Evolutionary conservation across 2,888 invertebrate species (phyloP).

Genomic region (Crioceris asparagi): DNA sequence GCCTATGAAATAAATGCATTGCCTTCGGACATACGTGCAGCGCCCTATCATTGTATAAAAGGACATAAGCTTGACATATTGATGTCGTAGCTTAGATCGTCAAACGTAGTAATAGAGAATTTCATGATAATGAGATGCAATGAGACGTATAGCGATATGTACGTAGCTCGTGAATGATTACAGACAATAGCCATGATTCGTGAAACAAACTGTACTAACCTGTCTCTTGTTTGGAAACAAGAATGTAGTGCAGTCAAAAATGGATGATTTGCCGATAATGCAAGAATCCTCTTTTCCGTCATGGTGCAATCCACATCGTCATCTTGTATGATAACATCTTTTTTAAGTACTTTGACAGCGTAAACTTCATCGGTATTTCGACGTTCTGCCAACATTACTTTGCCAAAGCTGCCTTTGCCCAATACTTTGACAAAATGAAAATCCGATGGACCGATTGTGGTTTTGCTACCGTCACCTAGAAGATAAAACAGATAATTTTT

Average conservation of each 20-base stretch:
- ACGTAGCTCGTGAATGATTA: too few species aligned
- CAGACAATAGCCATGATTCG: too few species aligned
- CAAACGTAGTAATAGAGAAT: too few species aligned
- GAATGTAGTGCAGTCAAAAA: constrained; percentile 95
- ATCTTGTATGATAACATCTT: constrained; percentile 96
- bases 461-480: constrained; percentile 17
- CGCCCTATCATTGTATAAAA: too few species aligned
- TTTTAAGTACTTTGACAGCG: constrained; percentile 85
- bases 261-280: constrained; percentile 94
- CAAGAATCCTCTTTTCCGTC: constrained; percentile 95
- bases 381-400: constrained; percentile 95
- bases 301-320: constrained; percentile 99
- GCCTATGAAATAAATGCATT: too few species aligned
- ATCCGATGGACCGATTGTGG: constrained; percentile 72
- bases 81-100: too few species aligned
- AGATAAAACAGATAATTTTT: too few species aligned
- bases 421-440: constrained; percentile 97
- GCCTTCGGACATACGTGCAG: too few species aligned
- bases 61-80: too few species aligned
- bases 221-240: constrained; percentile 87
- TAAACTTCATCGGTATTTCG: constrained; percentile 87
- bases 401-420: constrained; percentile 98
- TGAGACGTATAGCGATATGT: too few species aligned
- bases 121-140: too few species aligned
- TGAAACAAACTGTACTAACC: constrained; percentile 2